phyloP scores from a whole-genome alignment of 2,888 invertebrate species.

The Diarsia mendica region DNA sequence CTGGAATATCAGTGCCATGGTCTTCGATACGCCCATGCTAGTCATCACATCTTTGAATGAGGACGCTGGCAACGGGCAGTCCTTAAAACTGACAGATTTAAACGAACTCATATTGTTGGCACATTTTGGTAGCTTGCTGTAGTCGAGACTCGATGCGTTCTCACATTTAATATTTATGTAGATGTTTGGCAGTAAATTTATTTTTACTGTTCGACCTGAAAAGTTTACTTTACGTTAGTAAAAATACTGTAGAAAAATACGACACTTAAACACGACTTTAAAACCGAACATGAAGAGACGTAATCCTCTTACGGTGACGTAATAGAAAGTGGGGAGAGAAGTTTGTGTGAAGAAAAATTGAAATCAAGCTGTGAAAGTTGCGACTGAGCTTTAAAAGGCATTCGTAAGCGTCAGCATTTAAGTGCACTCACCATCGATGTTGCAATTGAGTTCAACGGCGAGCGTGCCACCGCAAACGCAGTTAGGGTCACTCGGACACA shows the following conservation, averaged over 20 bases:
- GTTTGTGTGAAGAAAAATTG: slow-evolving; percentile 33
- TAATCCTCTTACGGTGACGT: slow-evolving; percentile 47
- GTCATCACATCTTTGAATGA: slow-evolving; percentile 87
- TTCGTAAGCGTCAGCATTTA: slow-evolving; percentile 67
- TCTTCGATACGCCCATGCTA: slow-evolving; percentile 85
- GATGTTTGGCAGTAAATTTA: slow-evolving; percentile 84
- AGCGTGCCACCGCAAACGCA: slow-evolving; percentile 87
- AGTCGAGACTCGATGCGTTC: slow-evolving; percentile 82
- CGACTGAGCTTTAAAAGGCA: slow-evolving; percentile 65
- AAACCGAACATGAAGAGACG: slow-evolving; percentile 40
- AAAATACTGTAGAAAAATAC: slow-evolving; percentile 19
- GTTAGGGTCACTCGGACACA: slow-evolving; percentile 87
- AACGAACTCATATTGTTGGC: slow-evolving; percentile 82
- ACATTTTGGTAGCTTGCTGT: slow-evolving; percentile 86
- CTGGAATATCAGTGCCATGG: slow-evolving; percentile 90
- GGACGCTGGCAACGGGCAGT: slow-evolving; percentile 89
- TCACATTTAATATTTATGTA: slow-evolving; percentile 86
- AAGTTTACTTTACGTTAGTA: slow-evolving; percentile 65
- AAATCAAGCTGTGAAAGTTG: slow-evolving; percentile 32
- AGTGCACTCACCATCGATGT: slow-evolving; percentile 87
- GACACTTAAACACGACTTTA: slow-evolving; percentile 24
- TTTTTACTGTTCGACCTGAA: slow-evolving; percentile 84
- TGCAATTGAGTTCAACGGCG: slow-evolving; percentile 87
- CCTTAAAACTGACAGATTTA: slow-evolving; percentile 87
- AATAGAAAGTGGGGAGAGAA: slow-evolving; percentile 21